Conservation (phyloP, 2,888 invertebrate species). For the Mechanitis messenoides region DNA sequence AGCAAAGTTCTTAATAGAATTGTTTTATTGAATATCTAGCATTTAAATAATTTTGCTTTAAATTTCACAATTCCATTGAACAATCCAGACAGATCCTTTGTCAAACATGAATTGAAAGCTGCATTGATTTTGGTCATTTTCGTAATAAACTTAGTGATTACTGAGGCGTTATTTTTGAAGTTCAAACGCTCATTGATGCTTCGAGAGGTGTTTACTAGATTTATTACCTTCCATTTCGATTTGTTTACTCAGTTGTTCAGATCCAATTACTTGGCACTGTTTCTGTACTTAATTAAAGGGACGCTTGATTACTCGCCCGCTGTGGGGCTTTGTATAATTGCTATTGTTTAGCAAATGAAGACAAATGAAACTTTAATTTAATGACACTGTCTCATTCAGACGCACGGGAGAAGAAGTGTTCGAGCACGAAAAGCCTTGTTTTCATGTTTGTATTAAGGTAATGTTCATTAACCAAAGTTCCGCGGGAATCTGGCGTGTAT, state of each 20-base stretch:
- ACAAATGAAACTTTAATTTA: conserved; percentile 78
- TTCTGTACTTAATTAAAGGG: conserved; percentile 78
- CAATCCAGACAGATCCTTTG: too few species aligned
- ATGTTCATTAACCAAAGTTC: neutral
- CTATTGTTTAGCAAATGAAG: conserved; percentile 78
- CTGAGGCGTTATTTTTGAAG: conserved; percentile 45
- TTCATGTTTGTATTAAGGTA: conserved; percentile 49
- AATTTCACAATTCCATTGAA: too few species aligned
- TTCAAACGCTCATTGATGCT: conserved; percentile 52
- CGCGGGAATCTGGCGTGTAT: neutral
- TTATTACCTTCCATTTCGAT: conserved; percentile 76
- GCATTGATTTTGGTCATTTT: conserved; percentile 16
- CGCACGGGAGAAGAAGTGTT: conserved; percentile 58
- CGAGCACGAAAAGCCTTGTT: conserved; percentile 50
- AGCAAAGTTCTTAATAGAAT: too few species aligned
- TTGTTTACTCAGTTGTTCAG: conserved; percentile 77
- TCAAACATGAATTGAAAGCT: conserved; percentile 8
- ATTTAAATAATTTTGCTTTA: neutral
- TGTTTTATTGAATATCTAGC: too few species aligned
- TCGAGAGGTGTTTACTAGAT: conserved; percentile 74
- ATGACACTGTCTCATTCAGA: conserved; percentile 73
- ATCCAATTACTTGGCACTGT: conserved; percentile 77
- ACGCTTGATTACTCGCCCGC: conserved; percentile 77
- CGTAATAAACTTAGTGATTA: conserved; percentile 31
- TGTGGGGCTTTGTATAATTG: conserved; percentile 76